phyloP scores from a whole-genome alignment of 2,888 invertebrate genomes.

The Ichneumon xanthorius region DNA sequence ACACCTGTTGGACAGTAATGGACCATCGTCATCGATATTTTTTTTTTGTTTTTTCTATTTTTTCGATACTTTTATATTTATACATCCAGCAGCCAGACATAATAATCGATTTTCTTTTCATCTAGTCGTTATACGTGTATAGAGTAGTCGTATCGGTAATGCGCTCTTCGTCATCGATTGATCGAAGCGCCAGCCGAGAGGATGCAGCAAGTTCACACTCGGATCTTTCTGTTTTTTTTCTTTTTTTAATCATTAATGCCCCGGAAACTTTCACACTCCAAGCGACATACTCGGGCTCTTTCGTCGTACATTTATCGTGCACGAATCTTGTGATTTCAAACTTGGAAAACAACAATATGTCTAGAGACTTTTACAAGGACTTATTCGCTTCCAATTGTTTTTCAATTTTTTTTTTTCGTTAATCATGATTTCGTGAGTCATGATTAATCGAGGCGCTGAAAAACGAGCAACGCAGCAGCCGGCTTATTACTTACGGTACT shows the following conservation, averaged over 20 bases:
- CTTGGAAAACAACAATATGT: constrained; percentile 3
- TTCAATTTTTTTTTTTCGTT: constrained; percentile 1
- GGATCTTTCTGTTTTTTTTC: not conserved
- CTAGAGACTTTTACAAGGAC: not conserved
- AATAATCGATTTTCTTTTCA: constrained; percentile 14
- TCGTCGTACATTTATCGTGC: not conserved
- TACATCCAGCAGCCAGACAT: constrained; percentile 44
- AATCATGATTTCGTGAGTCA: not conserved
- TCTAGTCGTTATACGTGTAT: constrained; percentile 25
- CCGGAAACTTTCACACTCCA: constrained; percentile 12
- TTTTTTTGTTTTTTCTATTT: constrained; percentile 4
- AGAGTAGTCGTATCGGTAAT: constrained; percentile 26
- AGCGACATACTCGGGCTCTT: not conserved
- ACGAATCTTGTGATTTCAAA: constrained; percentile 8
- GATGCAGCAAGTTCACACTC: constrained; percentile 29
- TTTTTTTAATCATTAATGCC: constrained; percentile 17
- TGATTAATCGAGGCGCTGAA: constrained; percentile 13
- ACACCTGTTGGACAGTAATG: constrained; percentile 40
- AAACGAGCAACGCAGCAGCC: constrained; percentile 47
- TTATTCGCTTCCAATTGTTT: not conserved
- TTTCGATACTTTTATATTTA: constrained; percentile 43
- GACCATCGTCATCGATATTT: constrained; percentile 20
- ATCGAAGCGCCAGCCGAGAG: not conserved
- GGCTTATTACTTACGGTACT: constrained; percentile 19
- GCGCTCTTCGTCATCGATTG: constrained; percentile 11